These are phyloP conservation scores for Neodon shergylaensis DNA, from an alignment of 2,113 vertebrate genomes.

Conservation along the genomic window DNA sequence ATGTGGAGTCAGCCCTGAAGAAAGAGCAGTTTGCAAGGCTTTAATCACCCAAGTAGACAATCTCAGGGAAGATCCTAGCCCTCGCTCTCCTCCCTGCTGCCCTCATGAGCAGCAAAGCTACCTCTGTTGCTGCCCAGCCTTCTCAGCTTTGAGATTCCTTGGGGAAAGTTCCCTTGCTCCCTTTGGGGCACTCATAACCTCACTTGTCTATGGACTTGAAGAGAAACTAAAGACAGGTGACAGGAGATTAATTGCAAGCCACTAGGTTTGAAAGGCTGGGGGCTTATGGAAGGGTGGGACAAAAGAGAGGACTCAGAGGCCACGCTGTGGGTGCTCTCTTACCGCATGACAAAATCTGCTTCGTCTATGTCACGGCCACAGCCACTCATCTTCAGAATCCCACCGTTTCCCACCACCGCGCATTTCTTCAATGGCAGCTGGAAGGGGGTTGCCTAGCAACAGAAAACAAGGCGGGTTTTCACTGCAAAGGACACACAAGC, in stretches of 20 bases:
- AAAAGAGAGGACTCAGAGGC: conserved; percentile 47
- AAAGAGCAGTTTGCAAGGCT: neutral
- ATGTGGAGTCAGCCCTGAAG: neutral
- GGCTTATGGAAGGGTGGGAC: neutral
- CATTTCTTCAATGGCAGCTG: conserved; percentile 95
- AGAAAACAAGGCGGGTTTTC: conserved; percentile 84
- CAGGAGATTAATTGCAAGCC: conserved; percentile 36
- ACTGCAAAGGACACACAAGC: conserved; percentile 78
- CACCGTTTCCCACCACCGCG: conserved; percentile 96
- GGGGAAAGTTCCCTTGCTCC: neutral
- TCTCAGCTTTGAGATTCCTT: neutral
- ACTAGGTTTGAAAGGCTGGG: conserved; percentile 57
- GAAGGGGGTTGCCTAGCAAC: conserved; percentile 93
- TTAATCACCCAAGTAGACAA: neutral
- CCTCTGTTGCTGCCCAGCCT: neutral
- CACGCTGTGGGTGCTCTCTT: conserved; percentile 79
- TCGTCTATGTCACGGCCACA: conserved; percentile 94
- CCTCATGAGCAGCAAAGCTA: neutral
- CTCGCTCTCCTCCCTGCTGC: neutral
- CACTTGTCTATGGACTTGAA: neutral
- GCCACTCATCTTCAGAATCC: conserved; percentile 94
- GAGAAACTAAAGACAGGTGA: neutral
- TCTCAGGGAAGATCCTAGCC: neutral
- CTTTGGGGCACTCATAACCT: neutral
- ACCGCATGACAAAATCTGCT: conserved; percentile 97